phyloP scores from a whole-genome alignment of 2,113 vertebrate species.

The Columba janthina region DNA sequence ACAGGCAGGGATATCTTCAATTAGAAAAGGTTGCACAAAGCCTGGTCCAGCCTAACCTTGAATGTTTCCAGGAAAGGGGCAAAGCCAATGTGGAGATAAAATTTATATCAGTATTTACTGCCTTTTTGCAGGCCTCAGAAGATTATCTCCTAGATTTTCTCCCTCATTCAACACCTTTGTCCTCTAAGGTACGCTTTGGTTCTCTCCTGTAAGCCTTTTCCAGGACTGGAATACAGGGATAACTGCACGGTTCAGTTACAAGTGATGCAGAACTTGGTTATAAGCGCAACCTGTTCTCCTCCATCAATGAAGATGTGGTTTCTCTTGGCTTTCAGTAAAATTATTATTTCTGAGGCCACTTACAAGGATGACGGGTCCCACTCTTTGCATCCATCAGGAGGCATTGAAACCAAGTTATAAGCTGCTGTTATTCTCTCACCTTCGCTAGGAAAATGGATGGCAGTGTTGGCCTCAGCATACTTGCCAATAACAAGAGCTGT shows the following conservation, averaged over 20 bases:
- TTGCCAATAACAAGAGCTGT: background rate
- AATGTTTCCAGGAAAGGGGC: background rate
- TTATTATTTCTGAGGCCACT: background rate
- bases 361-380: background rate
- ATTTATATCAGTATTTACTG: too few relatives aligned
- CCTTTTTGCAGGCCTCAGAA: too few relatives aligned
- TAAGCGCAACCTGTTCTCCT: background rate
- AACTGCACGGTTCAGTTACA: background rate
- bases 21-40: background rate
- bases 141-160: background rate
- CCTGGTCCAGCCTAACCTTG: too few relatives aligned
- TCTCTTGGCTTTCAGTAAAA: background rate
- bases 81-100: background rate
- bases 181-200: background rate
- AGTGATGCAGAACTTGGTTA: accelerated
- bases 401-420: background rate
- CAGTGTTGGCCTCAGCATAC: accelerated
- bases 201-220: background rate
- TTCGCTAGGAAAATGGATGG: background rate
- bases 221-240: background rate
- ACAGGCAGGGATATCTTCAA: background rate
- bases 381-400: background rate
- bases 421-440: background rate
- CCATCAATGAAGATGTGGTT: accelerated
- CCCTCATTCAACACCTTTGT: background rate